Percentiles rank a stretch among this genome's conserved stretches.
Evolutionary conservation across 2,797 vertebrate genomes (phyloP).

Genomic region (Coreius guichenoti): DNA sequence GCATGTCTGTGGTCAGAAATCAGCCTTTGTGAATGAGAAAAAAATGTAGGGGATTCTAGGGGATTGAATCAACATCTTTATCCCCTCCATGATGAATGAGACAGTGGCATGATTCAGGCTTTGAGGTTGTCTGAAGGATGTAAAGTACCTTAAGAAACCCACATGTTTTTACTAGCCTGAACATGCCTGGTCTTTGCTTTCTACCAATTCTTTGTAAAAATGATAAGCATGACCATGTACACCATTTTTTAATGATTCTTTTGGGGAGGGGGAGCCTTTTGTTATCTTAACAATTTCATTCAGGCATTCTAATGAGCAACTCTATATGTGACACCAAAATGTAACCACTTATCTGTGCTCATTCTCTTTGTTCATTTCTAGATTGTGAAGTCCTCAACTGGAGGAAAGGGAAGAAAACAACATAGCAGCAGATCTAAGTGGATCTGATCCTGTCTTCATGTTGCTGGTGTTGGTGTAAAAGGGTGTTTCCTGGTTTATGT

Average conservation of each 20-base stretch:
- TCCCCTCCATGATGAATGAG: slow-evolving; percentile 36
- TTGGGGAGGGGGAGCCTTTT: neutral
- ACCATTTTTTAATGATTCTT: neutral
- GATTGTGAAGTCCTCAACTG: slow-evolving; percentile 70
- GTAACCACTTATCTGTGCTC: neutral
- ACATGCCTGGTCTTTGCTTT: slow-evolving; percentile 13
- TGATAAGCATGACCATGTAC: neutral
- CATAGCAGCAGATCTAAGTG: slow-evolving; percentile 60
- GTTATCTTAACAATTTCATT: neutral
- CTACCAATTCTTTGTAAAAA: neutral
- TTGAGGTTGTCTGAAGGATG: slow-evolving; percentile 26
- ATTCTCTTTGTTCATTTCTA: slow-evolving; percentile 62
- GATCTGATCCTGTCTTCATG: neutral
- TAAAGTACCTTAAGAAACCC: slow-evolving; percentile 13
- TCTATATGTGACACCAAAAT: neutral
- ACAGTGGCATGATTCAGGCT: slow-evolving; percentile 47
- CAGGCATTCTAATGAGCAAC: neutral
- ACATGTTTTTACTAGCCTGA: slow-evolving; percentile 36
- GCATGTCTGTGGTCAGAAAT: slow-evolving; percentile 45
- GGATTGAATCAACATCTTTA: slow-evolving; percentile 50
- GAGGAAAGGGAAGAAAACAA: slow-evolving; percentile 71
- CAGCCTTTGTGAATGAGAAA: slow-evolving; percentile 35
- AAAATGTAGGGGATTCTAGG: slow-evolving; percentile 3
- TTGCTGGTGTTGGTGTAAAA: slow-evolving; percentile 21
- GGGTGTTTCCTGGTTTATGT: slow-evolving; percentile 37